phyloP scores from a whole-genome alignment of 2,113 vertebrate genomes.

The Orientallactaga bullata region DNA sequence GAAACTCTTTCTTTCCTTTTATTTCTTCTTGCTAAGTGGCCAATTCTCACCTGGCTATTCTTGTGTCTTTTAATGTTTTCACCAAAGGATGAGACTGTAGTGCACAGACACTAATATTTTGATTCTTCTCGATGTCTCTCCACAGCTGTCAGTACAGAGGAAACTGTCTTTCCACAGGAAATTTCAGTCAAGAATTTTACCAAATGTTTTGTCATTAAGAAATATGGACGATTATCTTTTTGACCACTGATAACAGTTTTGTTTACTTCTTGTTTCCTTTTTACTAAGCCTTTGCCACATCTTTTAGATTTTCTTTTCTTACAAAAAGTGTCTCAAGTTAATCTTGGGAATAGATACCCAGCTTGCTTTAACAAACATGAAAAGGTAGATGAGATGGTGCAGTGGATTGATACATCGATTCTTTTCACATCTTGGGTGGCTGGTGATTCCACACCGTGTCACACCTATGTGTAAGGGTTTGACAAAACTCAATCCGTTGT shows the following conservation, averaged over 20 bases:
- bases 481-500: neutral
- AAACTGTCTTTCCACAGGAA: conserved; percentile 21
- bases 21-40: neutral
- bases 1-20: neutral
- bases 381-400: neutral
- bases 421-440: neutral
- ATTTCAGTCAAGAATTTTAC: neutral
- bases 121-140: neutral
- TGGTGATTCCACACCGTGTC: neutral
- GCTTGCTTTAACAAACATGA: neutral
- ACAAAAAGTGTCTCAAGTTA: neutral
- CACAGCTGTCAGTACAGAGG: neutral
- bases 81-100: neutral
- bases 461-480: neutral
- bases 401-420: neutral
- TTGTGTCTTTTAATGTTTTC: neutral
- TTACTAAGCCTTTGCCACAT: neutral
- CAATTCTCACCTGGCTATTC: neutral
- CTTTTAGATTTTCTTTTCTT: neutral
- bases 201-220: neutral
- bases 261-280: conserved; percentile 6
- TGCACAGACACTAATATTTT: neutral
- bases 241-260: conserved; percentile 14
- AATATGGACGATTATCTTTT: neutral
- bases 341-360: neutral